Evolutionary conservation across 1,140 invertebrate species (phyloP), one percentile per base, ranked within the genome.

Genomic region (Aphelinus atriplicis): DNA sequence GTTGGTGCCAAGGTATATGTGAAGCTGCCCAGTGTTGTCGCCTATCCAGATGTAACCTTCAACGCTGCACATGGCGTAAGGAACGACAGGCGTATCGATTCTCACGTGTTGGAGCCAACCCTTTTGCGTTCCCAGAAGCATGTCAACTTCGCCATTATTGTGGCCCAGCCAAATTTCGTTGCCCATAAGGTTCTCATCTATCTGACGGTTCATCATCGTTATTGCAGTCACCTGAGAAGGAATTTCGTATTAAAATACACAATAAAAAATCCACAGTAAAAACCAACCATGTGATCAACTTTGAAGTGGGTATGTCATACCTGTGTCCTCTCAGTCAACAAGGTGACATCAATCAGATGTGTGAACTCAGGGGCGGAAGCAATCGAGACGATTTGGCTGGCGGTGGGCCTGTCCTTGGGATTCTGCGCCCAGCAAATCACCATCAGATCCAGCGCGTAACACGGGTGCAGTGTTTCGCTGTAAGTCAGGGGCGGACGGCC

Each of bases 401-500:
- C 96, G 0, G 95, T 95, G 0, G 98, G 97, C 51, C 98, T 90
- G 81, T 94, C 91, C 77, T 92, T 92, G 0, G 97, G 95, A 80
- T 94, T 92, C 78, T 97, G 95, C 3, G 94, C 92, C 98, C 98
- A 99, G 83, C 97, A 98, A 1, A 96, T 90, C 0, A 96, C 95
- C 97, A 99, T 99, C 10, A 98, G 88, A 88, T 99, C 97, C 69
- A 99, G 88, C 79, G 97, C 92, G 83, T 96, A 95, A 77, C 94
- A 94, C 0, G 97, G 97, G 89, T 96, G 96, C 71, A 94, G 88
- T 1, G 93, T 92, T 82, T 95, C 93, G 81, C 95, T 90, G 53
- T 94, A 93, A 0, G 96, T 94, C 1, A 99, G 85, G 0, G 94
- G 91, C 0, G 98, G 98, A 70, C 97, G 88, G 48, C 94, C 95